Evolutionary conservation across 2,113 vertebrate species (phyloP).

Genomic region (Sialia sialis): DNA sequence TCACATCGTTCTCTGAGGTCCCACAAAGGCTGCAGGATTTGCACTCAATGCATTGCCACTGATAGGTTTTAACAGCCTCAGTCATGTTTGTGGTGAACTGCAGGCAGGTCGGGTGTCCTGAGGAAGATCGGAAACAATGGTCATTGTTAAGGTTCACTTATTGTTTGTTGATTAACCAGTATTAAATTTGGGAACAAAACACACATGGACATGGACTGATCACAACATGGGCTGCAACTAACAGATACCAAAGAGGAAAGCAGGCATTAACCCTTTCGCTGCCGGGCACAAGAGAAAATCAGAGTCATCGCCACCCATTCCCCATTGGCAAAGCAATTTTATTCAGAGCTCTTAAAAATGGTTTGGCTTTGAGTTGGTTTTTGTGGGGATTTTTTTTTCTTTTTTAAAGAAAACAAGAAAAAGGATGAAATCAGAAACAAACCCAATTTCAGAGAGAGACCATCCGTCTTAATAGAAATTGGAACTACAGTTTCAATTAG

Average conservation of each 20-base stretch:
- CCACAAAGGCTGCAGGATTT: constrained; percentile 98
- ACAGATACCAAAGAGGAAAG: constrained; percentile 54
- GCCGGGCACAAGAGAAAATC: constrained; percentile 62
- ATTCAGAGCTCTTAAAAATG: constrained; percentile 71
- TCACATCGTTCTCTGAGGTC: constrained; percentile 96
- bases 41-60: constrained; percentile 99
- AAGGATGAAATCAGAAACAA: constrained; percentile 38
- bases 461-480: constrained; percentile 35
- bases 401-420: not conserved
- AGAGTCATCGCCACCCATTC: constrained; percentile 42
- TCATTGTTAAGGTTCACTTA: constrained; percentile 23
- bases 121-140: constrained; percentile 53
- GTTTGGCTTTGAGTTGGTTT: not conserved
- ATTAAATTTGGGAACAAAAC: constrained; percentile 59
- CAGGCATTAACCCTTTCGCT: constrained; percentile 65
- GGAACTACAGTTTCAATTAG: not conserved
- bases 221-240: constrained; percentile 67
- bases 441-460: constrained; percentile 27
- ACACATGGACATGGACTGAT: constrained; percentile 69
- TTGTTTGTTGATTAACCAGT: not conserved
- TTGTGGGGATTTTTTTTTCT: not conserved
- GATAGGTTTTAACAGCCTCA: constrained; percentile 94
- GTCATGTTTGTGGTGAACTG: constrained; percentile 99
- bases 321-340: constrained; percentile 53
- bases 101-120: constrained; percentile 96